phyloP scores from a whole-genome alignment of 2,888 invertebrate genomes.

The Rhimphoctona megacephalus region DNA sequence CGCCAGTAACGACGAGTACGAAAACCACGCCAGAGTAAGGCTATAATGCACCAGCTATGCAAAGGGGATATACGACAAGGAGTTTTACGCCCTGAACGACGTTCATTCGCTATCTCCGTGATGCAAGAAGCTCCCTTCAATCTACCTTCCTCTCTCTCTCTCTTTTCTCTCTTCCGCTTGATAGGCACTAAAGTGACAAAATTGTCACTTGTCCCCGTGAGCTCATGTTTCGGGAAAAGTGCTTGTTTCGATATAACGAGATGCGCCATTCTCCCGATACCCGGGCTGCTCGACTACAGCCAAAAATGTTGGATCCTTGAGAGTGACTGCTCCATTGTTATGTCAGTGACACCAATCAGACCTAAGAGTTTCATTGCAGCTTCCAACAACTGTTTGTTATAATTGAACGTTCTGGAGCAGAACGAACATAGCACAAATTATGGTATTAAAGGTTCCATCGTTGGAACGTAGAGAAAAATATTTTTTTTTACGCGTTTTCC shows the following conservation, averaged over 20 bases:
- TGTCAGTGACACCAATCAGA: conserved; percentile 6
- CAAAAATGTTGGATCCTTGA: neutral
- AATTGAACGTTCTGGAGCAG: neutral
- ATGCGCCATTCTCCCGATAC: conserved; percentile 6
- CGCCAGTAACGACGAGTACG: conserved; percentile 33
- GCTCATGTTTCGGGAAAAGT: conserved; percentile 41
- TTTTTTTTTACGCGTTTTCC: neutral
- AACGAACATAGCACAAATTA: neutral
- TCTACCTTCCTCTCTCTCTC: conserved; percentile 15
- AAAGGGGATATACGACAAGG: conserved; percentile 53
- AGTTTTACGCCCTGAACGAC: conserved; percentile 51
- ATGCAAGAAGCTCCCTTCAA: conserved; percentile 32
- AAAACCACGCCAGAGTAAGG: conserved; percentile 34
- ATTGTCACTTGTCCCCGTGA: conserved; percentile 59
- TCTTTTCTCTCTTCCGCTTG: conserved; percentile 32
- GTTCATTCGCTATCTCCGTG: conserved; percentile 54
- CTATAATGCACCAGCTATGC: conserved; percentile 25
- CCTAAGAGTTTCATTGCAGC: neutral
- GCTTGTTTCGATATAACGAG: conserved; percentile 39
- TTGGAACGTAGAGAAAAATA: neutral
- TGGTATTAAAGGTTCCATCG: neutral
- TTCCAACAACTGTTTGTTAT: neutral
- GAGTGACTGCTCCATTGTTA: neutral
- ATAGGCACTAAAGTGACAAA: conserved; percentile 63
- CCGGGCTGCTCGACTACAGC: conserved; percentile 1